A percentile compares a stretch with the other conserved stretches of the same genome.
phyloP scores from a whole-genome alignment of 2,888 invertebrate species.

The Kuschelorhynchus macadamiae region DNA sequence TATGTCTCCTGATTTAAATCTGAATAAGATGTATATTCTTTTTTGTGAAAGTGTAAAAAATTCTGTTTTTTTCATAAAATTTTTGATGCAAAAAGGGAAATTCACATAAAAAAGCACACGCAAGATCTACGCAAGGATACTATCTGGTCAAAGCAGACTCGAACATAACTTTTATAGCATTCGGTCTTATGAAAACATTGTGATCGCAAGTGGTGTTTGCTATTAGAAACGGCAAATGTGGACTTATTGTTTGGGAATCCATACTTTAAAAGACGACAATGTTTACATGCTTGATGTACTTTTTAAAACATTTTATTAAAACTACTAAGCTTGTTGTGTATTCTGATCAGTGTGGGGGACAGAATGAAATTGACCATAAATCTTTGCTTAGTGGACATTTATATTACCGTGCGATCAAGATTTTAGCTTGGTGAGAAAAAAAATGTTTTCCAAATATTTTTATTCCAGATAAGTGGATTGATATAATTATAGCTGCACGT shows the following conservation, averaged over 20 bases:
- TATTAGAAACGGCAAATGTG: constrained; percentile 20
- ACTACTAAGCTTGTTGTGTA: no score
- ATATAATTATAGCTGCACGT: no score
- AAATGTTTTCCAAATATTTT: no score
- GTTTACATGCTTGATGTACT: no score
- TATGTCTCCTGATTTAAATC: constrained; percentile 10
- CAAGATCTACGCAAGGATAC: neutral
- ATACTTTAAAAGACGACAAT: constrained; percentile 26
- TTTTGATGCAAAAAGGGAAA: constrained; percentile 7
- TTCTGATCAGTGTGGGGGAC: no score
- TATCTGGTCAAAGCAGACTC: constrained; percentile 6
- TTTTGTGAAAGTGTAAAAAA: constrained; percentile 4
- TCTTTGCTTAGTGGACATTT: constrained; percentile 25
- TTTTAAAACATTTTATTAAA: no score
- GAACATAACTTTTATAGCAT: constrained; percentile 21
- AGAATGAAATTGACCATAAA: constrained; percentile 24
- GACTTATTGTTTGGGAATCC: constrained; percentile 47
- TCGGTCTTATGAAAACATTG: constrained; percentile 25
- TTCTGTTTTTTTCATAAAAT: constrained; percentile 13
- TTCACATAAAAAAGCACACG: constrained; percentile 4
- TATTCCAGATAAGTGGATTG: no score
- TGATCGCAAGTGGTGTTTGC: constrained; percentile 12
- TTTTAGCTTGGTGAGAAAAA: constrained; percentile 8
- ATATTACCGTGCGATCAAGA: constrained; percentile 14
- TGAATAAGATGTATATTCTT: constrained; percentile 7